These are phyloP conservation scores for Axea sp. DNA, from an alignment of 2,888 invertebrate genomes.

Conservation along the genomic window DNA sequence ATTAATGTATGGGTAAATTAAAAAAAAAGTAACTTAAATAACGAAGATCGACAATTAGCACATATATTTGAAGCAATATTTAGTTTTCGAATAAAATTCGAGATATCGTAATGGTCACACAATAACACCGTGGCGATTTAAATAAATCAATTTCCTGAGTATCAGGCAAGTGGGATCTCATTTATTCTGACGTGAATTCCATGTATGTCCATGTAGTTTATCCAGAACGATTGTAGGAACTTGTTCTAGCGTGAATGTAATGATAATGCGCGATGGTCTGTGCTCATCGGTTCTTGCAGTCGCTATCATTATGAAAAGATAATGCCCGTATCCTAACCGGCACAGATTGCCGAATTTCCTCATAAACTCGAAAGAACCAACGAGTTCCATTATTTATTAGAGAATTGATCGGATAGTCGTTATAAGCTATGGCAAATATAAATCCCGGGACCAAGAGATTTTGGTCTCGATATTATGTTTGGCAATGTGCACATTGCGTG, in stretches of 20 bases:
- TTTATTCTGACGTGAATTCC: conserved; percentile 45
- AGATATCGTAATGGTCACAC: too few relatives aligned
- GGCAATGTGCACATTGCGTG: conserved; percentile 17
- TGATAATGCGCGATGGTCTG: conserved; percentile 75
- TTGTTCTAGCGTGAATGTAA: conserved; percentile 77
- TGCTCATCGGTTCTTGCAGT: conserved; percentile 74
- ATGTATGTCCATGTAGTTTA: conserved; percentile 67
- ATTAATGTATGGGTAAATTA: too few relatives aligned
- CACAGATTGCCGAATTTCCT: conserved; percentile 67
- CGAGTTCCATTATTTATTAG: conserved; percentile 67
- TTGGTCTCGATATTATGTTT: conserved; percentile 12
- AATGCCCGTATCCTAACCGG: conserved; percentile 67
- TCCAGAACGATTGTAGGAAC: conserved; percentile 74
- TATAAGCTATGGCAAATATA: conserved; percentile 56
- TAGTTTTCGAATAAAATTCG: not conserved
- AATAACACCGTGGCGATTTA: too few relatives aligned
- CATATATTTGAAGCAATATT: too few relatives aligned
- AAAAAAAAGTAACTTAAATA: too few relatives aligned
- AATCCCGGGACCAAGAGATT: conserved; percentile 27
- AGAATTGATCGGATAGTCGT: conserved; percentile 43
- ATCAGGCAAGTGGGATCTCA: conserved; percentile 37
- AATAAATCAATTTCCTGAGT: conserved; percentile 47
- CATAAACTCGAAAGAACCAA: conserved; percentile 64
- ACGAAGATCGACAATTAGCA: too few relatives aligned
- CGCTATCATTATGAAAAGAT: conserved; percentile 72